Evolutionary conservation across 2,888 invertebrate species (phyloP).

Genomic region (Drosophila cognata): DNA sequence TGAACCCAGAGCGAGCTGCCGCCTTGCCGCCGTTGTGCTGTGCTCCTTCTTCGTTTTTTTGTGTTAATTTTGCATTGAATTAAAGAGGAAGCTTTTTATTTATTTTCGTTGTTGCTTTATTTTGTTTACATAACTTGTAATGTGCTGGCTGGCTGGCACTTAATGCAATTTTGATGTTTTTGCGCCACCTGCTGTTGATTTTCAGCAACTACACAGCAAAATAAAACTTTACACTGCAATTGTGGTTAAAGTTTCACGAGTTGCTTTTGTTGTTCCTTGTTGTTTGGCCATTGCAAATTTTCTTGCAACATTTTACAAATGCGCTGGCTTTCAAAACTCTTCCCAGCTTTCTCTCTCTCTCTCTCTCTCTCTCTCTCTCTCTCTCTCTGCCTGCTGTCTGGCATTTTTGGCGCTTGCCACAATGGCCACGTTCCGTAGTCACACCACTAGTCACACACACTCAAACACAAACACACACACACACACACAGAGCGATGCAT

Average conservation of each 20-base stretch:
- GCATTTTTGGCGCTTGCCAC: slow-evolving; percentile 74
- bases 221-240: slow-evolving; percentile 50
- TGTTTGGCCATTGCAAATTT: slow-evolving; percentile 36
- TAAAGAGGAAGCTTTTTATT: slow-evolving; percentile 33
- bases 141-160: slow-evolving; percentile 41
- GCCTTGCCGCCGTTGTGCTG: background rate
- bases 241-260: slow-evolving; percentile 66
- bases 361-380: slow-evolving; percentile 3
- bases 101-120: background rate
- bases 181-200: slow-evolving; percentile 62
- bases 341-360: background rate
- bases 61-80: slow-evolving; percentile 57
- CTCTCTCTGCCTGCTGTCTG: slow-evolving; percentile 20
- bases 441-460: slow-evolving; percentile 8
- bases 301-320: slow-evolving; percentile 53
- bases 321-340: slow-evolving; percentile 30
- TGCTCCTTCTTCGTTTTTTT: background rate
- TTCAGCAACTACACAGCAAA: slow-evolving; percentile 23
- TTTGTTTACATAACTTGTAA: slow-evolving; percentile 34
- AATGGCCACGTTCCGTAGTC: slow-evolving; percentile 68
- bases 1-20: slow-evolving; percentile 12
- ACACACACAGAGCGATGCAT: slow-evolving; percentile 44
- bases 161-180: slow-evolving; percentile 75
- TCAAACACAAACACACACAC: slow-evolving; percentile 1
- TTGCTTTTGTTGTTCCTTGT: slow-evolving; percentile 2